phyloP scores from a whole-genome alignment of 2,797 vertebrate genomes.

The Sebastes taczanowskii region DNA sequence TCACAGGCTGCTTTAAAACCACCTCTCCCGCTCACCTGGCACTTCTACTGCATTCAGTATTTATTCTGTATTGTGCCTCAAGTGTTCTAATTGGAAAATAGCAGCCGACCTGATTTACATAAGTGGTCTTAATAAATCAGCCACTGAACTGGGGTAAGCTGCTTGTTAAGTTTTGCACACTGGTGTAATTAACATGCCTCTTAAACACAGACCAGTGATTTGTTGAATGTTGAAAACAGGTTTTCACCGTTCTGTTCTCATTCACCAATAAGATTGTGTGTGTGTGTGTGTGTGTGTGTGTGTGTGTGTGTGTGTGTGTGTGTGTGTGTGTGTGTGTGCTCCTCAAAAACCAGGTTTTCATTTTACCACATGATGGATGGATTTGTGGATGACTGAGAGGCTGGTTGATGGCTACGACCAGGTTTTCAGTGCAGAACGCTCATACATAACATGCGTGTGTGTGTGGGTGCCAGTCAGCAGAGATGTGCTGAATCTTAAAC shows the following conservation, averaged over 20 bases:
- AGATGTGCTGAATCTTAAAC: constrained; percentile 64
- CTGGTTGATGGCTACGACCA: constrained; percentile 30
- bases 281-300: neutral
- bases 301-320: neutral
- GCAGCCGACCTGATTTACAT: constrained; percentile 50
- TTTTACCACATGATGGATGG: constrained; percentile 46
- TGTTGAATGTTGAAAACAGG: neutral
- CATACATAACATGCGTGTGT: constrained; percentile 45
- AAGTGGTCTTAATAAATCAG: constrained; percentile 59
- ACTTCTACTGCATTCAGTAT: constrained; percentile 1
- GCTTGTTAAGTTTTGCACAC: constrained; percentile 38
- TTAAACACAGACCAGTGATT: constrained; percentile 25
- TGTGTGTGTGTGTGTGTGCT: neutral
- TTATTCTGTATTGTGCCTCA: constrained; percentile 19
- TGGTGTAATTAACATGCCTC: constrained; percentile 32
- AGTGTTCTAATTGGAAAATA: constrained; percentile 53
- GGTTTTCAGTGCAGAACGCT: constrained; percentile 35
- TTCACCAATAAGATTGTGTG: neutral
- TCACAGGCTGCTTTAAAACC: neutral
- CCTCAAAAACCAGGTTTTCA: constrained; percentile 21
- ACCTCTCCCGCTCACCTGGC: neutral
- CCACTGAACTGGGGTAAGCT: constrained; percentile 12
- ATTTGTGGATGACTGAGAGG: constrained; percentile 32
- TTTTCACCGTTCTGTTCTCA: neutral
- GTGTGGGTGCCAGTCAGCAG: constrained; percentile 52